Evolutionary conservation across 2,113 vertebrate species (phyloP).

Genomic region (Elgaria multicarinata): DNA sequence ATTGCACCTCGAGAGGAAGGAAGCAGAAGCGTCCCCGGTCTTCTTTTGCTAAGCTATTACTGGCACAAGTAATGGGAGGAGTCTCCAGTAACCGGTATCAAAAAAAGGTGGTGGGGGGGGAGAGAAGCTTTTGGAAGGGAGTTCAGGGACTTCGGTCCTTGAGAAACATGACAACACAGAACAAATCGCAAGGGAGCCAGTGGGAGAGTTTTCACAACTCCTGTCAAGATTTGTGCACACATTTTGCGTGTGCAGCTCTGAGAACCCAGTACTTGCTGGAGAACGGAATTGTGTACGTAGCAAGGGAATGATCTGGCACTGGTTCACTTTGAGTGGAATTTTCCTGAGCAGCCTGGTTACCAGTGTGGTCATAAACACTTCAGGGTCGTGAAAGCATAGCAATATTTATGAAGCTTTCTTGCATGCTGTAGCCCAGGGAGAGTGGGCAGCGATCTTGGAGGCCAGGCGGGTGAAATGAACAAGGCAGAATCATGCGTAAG

Average conservation of each 20-base stretch:
- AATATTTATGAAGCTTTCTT: conserved; percentile 27
- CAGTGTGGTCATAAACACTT: conserved; percentile 46
- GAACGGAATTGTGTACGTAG: fast-evolving
- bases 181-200: not conserved
- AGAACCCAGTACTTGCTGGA: not conserved
- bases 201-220: not conserved
- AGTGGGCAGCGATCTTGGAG: not conserved
- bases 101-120: too few species aligned
- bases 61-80: not conserved
- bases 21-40: conserved; percentile 18
- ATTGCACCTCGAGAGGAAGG: not conserved
- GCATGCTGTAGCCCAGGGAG: fast-evolving
- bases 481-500: not conserved
- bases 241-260: fast-evolving
- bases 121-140: not conserved
- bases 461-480: not conserved
- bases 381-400: not conserved
- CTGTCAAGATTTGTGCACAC: not conserved
- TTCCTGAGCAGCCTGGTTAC: conserved; percentile 26
- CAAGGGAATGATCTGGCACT: not conserved
- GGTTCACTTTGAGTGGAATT: conserved; percentile 11
- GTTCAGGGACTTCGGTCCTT: not conserved
- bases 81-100: not conserved
- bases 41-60: not conserved
- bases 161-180: not conserved